Evolutionary conservation across 2,888 invertebrate genomes (phyloP).

Genomic region (Callimorpha dominula): DNA sequence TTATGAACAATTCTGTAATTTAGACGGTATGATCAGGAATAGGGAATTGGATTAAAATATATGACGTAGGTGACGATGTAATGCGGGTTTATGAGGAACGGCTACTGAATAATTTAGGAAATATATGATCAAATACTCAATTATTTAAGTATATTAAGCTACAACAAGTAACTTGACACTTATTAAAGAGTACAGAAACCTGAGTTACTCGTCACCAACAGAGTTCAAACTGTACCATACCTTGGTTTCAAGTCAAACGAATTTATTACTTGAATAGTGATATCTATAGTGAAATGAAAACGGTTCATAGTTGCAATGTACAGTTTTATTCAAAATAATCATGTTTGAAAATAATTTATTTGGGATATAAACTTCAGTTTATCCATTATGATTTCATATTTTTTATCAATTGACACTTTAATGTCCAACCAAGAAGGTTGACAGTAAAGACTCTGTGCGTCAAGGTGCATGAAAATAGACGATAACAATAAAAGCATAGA

Average conservation of each 20-base stretch:
- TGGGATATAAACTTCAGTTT: conserved; percentile 8
- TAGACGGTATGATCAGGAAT: conserved; percentile 6
- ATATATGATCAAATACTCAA: neutral
- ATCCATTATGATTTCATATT: conserved; percentile 7
- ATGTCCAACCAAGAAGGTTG: conserved; percentile 1
- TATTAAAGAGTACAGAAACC: neutral
- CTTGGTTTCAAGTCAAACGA: conserved; percentile 40
- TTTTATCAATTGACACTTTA: conserved; percentile 1
- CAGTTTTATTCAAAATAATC: conserved; percentile 19
- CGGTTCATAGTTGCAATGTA: conserved; percentile 47
- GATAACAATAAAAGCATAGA: neutral
- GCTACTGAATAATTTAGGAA: neutral
- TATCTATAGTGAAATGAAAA: conserved; percentile 53
- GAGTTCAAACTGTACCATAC: conserved; percentile 24
- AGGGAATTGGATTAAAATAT: neutral
- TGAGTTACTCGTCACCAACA: neutral
- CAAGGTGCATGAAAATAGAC: neutral
- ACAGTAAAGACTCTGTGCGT: neutral
- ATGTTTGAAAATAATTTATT: conserved; percentile 20
- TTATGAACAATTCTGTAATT: conserved; percentile 67
- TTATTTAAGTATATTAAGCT: neutral
- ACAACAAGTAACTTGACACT: neutral
- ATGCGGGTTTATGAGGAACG: neutral
- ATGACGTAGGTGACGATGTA: neutral
- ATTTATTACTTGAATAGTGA: conserved; percentile 56